These are phyloP conservation scores for Muscicapa adusta DNA, from an alignment of 2,113 vertebrate genomes.

Conservation along the genomic window DNA sequence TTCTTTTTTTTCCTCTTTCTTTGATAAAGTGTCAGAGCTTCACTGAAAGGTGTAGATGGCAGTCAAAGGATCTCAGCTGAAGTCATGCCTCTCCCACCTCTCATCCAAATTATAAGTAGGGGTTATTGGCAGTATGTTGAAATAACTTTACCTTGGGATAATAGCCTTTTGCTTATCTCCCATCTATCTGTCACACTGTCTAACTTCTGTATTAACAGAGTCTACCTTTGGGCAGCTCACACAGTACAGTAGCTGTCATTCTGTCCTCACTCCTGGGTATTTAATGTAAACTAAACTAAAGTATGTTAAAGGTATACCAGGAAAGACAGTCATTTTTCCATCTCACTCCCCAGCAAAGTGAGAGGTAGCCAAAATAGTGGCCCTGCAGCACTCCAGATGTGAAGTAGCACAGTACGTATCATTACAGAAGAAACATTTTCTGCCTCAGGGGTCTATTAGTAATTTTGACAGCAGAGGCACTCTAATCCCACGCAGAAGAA, in stretches of 20 bases:
- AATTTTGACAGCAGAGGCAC: constrained; percentile 56
- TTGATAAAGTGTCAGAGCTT: constrained; percentile 72
- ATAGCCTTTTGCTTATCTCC: constrained; percentile 76
- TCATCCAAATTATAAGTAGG: constrained; percentile 65
- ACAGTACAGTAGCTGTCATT: constrained; percentile 79
- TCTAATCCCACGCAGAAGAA: constrained; percentile 7
- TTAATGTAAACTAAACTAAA: constrained; percentile 73
- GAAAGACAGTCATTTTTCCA: constrained; percentile 62
- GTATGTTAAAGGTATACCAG: constrained; percentile 64
- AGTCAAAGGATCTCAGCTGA: constrained; percentile 56
- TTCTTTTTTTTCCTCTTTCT: neutral
- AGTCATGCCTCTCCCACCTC: constrained; percentile 64
- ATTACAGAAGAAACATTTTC: constrained; percentile 46
- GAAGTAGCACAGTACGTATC: constrained; percentile 14
- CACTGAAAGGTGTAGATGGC: constrained; percentile 67
- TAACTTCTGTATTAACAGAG: constrained; percentile 78
- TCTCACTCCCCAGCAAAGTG: constrained; percentile 34
- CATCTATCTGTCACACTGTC: constrained; percentile 76
- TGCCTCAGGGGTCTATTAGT: constrained; percentile 57
- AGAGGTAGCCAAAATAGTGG: constrained; percentile 60
- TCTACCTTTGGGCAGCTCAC: constrained; percentile 80
- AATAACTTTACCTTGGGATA: constrained; percentile 80
- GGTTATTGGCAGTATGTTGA: constrained; percentile 76
- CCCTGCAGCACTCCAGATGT: constrained; percentile 79
- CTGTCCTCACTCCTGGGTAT: constrained; percentile 73